Conservation (phyloP, 2,113 vertebrate species). For the Atlantisia rogersi region DNA sequence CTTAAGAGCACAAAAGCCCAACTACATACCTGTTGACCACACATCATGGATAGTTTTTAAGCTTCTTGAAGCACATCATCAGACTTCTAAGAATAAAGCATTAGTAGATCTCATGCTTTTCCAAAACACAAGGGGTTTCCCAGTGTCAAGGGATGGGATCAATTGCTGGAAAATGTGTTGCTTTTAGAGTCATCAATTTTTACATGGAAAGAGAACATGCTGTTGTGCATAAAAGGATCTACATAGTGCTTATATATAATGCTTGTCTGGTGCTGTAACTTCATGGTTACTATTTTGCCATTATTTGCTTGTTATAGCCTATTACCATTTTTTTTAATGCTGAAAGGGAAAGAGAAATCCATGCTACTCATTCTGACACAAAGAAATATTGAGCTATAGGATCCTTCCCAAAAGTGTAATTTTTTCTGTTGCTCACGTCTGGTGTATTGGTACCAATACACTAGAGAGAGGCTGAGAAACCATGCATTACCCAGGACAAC, state of each 20-base stretch:
- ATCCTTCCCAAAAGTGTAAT: neutral
- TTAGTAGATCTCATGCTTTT: neutral
- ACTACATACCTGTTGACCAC: neutral
- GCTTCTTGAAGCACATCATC: neutral
- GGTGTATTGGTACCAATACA: neutral
- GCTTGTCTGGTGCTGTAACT: neutral
- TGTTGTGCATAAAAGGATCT: neutral
- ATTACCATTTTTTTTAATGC: neutral
- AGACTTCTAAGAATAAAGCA: neutral
- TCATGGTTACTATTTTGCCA: neutral
- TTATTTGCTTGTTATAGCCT: neutral
- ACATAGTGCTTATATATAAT: neutral
- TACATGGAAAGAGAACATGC: neutral
- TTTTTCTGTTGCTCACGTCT: constrained; percentile 25
- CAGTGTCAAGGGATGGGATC: neutral
- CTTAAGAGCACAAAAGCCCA: neutral
- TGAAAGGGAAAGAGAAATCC: neutral
- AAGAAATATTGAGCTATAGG: neutral
- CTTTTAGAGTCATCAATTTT: neutral
- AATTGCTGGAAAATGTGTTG: neutral
- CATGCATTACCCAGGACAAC: neutral
- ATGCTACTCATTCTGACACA: neutral
- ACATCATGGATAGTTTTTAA: neutral
- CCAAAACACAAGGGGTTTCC: neutral
- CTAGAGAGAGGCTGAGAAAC: neutral